These are phyloP conservation scores for Mycogona germanica DNA, from an alignment of 2,888 invertebrate genomes.

Conservation along the genomic window DNA sequence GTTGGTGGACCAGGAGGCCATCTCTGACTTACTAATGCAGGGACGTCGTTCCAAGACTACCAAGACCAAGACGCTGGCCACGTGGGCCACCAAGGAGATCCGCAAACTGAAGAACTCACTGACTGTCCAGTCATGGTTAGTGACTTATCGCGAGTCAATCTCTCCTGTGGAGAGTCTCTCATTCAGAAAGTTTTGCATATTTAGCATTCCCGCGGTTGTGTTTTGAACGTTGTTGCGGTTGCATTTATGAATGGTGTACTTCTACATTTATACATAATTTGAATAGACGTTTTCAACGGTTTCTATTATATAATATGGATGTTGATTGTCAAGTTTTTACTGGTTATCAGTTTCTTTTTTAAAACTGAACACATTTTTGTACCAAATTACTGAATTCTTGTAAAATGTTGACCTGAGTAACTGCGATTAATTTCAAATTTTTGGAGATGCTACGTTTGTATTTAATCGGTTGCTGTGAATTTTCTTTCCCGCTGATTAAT, in stretches of 20 bases:
- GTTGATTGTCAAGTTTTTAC: too few relatives aligned
- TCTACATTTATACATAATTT: not conserved
- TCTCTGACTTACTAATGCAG: constrained; percentile 67
- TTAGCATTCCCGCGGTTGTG: not conserved
- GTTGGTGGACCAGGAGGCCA: constrained; percentile 67
- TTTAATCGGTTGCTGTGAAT: too few relatives aligned
- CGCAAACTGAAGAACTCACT: constrained; percentile 63
- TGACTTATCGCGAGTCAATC: too few relatives aligned
- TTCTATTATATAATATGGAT: not conserved
- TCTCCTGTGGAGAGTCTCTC: too few relatives aligned
- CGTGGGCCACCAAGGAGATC: constrained; percentile 93
- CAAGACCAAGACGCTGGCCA: constrained; percentile 83
- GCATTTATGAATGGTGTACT: not conserved
- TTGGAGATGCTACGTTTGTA: too few relatives aligned
- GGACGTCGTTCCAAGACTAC: constrained; percentile 74
- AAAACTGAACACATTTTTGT: too few relatives aligned
- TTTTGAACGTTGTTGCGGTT: not conserved
- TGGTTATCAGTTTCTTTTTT: too few relatives aligned
- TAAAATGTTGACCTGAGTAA: too few relatives aligned
- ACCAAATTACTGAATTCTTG: too few relatives aligned
- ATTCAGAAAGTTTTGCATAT: too few relatives aligned
- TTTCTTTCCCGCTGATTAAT: too few relatives aligned
- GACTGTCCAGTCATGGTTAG: constrained; percentile 18
- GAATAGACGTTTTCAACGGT: not conserved
- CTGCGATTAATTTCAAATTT: too few relatives aligned